Conservation (phyloP, 1,140 invertebrate species). For the Trichogramma pretiosum region DNA sequence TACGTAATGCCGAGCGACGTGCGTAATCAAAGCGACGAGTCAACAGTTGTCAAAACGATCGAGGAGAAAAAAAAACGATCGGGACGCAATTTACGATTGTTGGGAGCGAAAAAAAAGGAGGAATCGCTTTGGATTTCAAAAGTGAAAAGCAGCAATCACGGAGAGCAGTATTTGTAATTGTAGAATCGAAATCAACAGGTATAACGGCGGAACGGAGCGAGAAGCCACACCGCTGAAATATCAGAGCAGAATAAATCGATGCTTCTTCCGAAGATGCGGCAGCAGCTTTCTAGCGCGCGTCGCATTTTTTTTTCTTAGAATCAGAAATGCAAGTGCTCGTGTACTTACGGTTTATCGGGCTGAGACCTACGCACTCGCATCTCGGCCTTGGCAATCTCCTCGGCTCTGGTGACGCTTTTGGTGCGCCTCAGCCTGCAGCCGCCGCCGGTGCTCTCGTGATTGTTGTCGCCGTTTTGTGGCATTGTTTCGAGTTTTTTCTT, state of each 20-base stretch:
- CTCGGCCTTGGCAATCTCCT: slow-evolving; percentile 75
- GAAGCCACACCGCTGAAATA: too few species aligned
- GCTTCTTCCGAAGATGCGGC: too few species aligned
- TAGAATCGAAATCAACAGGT: not conserved
- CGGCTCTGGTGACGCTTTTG: slow-evolving; percentile 76
- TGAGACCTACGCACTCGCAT: slow-evolving; percentile 68
- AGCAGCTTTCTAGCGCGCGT: not conserved
- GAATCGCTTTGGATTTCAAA: too few species aligned
- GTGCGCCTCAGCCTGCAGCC: slow-evolving; percentile 60
- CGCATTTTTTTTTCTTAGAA: too few species aligned
- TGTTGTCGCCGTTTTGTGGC: slow-evolving; percentile 24
- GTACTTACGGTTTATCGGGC: slow-evolving; percentile 79
- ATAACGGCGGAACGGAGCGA: not conserved
- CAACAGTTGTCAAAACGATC: too few species aligned
- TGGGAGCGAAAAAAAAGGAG: too few species aligned
- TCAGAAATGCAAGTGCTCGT: not conserved
- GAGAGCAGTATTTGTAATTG: not conserved
- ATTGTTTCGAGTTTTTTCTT: too few species aligned
- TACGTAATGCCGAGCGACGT: too few species aligned
- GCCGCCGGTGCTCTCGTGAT: slow-evolving; percentile 30
- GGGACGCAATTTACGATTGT: too few species aligned
- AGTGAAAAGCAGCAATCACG: not conserved
- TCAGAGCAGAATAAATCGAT: too few species aligned
- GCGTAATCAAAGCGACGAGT: too few species aligned
- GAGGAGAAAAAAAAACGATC: too few species aligned